Base-by-base conservation (phyloP, 2,888 invertebrate species). In the Agrenia bidenticulata region DNA sequence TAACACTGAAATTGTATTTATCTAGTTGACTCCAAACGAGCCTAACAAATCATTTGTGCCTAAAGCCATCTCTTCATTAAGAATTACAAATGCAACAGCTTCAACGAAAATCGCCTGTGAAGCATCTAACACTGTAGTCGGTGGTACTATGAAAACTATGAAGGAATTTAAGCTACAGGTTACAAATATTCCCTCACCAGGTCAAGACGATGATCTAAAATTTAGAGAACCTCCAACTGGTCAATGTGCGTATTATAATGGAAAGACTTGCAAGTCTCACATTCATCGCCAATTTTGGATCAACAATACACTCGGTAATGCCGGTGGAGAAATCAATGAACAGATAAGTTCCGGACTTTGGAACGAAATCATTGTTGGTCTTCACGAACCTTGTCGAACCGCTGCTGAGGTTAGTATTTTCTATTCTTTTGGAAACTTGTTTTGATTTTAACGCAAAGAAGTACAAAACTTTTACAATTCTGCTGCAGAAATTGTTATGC, bases 161-260 rank as follows among this genome's bases (percentile, higher is more conserved):
- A 65, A 70, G 51, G 67, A 69, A 21, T 75, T 76, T 55, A 76
- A 71, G 19, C 61, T 76, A 11, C 51, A 51, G 42, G 76, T 76
- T 17, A 75, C 73, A 1, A 76, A 74, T 45, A 73, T 73, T 41
- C 76, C 76, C 9, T 54, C 67, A 26, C 64, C 67, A 45, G 58
- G 53, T 24, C 66, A 69, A 24, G 73, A 76, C 23, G 75, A 75
- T 32, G 76, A 76, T 51, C 70, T 74, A 24, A 70, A 70, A 24
- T 76, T 72, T 55, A 59, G 73, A n/a, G 74, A 77, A 27, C 77
- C 78, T 27, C 78, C 79, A 15, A 73, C 76, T 17, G 89, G 92
- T 66, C 90, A 89, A 80, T 94, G 94, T 83, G 90, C 89, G 61
- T 88, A 89, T 41, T 94, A 94, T 81, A 88, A 87, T 83, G 94